Conservation (phyloP, 2,888 invertebrate species). For the Chirona hameri region DNA sequence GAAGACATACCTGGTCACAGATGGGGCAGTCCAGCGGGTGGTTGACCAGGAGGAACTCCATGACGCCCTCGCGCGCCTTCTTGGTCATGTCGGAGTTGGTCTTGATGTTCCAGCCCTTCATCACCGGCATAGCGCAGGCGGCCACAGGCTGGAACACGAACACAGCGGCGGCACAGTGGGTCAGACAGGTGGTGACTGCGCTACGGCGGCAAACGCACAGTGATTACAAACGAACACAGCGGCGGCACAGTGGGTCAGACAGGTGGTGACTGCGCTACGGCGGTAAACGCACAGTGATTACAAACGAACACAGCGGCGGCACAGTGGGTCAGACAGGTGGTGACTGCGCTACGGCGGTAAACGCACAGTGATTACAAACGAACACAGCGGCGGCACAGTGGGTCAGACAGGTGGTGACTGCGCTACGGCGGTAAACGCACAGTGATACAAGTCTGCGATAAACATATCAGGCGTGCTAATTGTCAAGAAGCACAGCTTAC, state of each 20-base stretch:
- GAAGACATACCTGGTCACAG: constrained; percentile 74
- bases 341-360: not conserved
- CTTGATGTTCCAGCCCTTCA: constrained; percentile 99
- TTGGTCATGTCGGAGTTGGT: constrained; percentile 92
- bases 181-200: not conserved
- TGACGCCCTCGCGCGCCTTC: constrained; percentile 80
- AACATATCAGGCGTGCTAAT: too few species aligned
- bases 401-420: not conserved
- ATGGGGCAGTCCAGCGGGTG: constrained; percentile 99
- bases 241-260: not conserved
- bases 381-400: not conserved
- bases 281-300: not conserved
- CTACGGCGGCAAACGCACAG: not conserved
- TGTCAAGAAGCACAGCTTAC: too few species aligned
- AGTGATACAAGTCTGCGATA: too few species aligned
- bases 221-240: not conserved
- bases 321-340: not conserved
- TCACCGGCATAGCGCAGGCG: constrained; percentile 99
- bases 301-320: not conserved
- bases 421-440: not conserved
- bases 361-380: not conserved
- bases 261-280: not conserved
- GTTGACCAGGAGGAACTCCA: constrained; percentile 98
- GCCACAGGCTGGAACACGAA: constrained; percentile 72
- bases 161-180: not conserved